Conservation (phyloP, 2,888 invertebrate genomes). For the Tanypteryx hageni region DNA sequence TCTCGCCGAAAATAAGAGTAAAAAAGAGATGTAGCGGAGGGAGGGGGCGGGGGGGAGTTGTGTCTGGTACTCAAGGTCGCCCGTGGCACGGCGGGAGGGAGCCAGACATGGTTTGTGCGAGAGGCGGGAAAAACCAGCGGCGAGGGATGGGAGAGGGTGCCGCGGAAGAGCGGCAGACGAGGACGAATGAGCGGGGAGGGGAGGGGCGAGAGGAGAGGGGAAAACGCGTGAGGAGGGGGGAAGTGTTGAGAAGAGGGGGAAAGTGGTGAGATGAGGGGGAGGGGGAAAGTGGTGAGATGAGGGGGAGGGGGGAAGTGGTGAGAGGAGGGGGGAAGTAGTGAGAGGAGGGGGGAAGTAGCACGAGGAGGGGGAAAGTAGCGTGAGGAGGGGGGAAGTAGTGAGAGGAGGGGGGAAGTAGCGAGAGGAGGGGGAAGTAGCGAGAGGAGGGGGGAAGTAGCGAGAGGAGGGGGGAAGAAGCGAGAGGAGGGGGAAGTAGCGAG, state of each 20-base stretch:
- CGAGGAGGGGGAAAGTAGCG: no score
- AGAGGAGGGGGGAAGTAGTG: no score
- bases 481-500: background rate
- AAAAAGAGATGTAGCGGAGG: background rate
- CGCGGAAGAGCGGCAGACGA: background rate
- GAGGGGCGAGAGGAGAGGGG: background rate
- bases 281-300: no score
- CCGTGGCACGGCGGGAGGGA: constrained; percentile 56
- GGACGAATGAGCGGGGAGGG: background rate
- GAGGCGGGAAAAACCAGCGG: constrained; percentile 30
- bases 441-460: no score
- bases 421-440: background rate
- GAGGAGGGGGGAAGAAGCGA: background rate
- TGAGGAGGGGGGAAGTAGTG: no score
- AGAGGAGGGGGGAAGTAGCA: no score
- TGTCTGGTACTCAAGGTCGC: constrained; percentile 62
- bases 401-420: background rate
- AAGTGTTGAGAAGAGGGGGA: no score
- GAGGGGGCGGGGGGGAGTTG: background rate
- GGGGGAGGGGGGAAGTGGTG: no score
- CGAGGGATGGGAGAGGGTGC: background rate
- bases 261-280: background rate
- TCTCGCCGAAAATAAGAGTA: constrained; percentile 41
- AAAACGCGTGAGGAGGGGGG: no score
- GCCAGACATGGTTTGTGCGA: constrained; percentile 42